phyloP scores from a whole-genome alignment of 2,888 invertebrate genomes.

The Rhagonycha fulva region DNA sequence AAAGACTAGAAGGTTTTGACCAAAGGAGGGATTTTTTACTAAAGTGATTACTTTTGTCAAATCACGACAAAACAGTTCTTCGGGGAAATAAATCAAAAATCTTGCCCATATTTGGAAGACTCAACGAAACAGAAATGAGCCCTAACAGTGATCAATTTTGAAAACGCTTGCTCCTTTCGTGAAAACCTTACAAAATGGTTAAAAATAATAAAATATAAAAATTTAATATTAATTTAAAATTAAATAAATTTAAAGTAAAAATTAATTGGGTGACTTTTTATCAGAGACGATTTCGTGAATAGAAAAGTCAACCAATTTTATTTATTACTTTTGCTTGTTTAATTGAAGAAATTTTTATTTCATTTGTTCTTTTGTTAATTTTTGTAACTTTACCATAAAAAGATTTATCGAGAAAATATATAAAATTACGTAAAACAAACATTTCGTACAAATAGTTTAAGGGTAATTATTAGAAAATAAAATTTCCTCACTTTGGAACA shows the following conservation, averaged over 20 bases:
- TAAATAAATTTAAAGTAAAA: neutral
- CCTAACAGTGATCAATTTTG: no score
- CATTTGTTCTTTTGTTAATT: conserved; percentile 7
- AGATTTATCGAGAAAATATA: no score
- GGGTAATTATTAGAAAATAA: neutral
- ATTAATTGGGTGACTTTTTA: neutral
- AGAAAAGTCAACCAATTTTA: neutral
- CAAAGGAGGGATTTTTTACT: neutral
- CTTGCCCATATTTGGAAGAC: no score
- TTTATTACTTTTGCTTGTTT: neutral
- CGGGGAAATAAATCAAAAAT: no score
- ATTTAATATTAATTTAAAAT: neutral
- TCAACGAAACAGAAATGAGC: no score
- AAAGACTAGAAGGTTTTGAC: neutral
- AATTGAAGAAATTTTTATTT: conserved; percentile 6
- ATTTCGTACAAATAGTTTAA: neutral
- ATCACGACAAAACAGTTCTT: no score
- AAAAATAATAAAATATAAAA: neutral
- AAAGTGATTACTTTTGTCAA: neutral
- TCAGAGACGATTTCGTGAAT: neutral
- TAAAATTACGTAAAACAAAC: neutral
- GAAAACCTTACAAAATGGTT: neutral
- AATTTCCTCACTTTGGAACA: neutral
- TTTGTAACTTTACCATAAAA: no score
- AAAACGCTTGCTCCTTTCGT: neutral